Evolutionary conservation across 1,140 invertebrate genomes (phyloP).

Genomic region (Akabosia matsudoensis): DNA sequence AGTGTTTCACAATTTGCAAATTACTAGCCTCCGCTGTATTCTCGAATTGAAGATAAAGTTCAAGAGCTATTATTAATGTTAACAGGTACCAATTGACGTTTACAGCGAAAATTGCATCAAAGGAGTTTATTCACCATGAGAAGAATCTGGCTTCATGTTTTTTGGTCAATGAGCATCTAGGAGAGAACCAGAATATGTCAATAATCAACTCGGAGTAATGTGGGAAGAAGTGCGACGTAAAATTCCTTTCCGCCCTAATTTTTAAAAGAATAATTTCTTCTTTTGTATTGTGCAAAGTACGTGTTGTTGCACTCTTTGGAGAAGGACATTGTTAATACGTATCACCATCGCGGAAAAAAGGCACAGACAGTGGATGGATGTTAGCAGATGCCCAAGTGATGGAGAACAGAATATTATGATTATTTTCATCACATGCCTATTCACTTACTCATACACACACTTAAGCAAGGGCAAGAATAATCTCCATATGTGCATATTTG

Average conservation of each 20-base stretch:
- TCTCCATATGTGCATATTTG: not conserved
- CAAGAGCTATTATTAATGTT: not conserved
- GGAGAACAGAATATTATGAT: no score
- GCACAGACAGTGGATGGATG: not conserved
- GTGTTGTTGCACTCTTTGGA: no score
- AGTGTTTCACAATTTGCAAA: not conserved
- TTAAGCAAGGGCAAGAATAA: no score
- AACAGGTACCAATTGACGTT: not conserved
- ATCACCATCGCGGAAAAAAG: no score
- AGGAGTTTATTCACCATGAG: no score
- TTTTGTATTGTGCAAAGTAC: no score
- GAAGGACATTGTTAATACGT: no score
- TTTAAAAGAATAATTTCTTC: not conserved
- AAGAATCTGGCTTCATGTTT: no score
- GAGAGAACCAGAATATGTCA: not conserved
- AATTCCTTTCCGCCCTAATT: slow-evolving; percentile 20
- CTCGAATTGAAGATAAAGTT: no score
- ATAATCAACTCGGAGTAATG: not conserved
- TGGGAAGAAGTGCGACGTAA: not conserved
- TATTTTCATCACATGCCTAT: no score
- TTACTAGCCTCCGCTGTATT: no score
- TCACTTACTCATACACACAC: not conserved
- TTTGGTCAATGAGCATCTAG: not conserved
- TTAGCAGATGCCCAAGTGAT: not conserved
- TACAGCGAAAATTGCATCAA: not conserved